These are phyloP conservation scores for Arbacia lixula DNA, from an alignment of 53 echinoderm and acorn worm genomes.

Conservation along the genomic window DNA sequence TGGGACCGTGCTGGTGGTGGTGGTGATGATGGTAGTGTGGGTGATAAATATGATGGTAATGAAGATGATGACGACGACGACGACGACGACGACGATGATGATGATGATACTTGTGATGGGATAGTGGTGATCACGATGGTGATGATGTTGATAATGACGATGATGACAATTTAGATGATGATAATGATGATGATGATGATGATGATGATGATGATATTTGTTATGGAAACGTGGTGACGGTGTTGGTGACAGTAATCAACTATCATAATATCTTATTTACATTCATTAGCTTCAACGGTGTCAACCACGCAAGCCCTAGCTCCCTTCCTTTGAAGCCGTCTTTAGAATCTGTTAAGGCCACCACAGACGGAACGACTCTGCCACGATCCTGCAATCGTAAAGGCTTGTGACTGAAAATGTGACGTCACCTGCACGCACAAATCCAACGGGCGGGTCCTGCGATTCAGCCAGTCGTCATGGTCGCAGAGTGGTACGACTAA, in stretches of 20 bases:
- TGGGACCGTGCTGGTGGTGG: neutral
- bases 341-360: no score
- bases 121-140: neutral
- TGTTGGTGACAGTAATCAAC: neutral
- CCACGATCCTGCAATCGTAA: no score
- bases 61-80: slow-evolving; percentile 1
- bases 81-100: slow-evolving; percentile 6
- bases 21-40: neutral
- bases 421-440: no score
- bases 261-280: no score
- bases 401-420: no score
- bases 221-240: neutral
- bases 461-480: no score
- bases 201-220: slow-evolving; percentile 2
- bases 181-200: slow-evolving; percentile 5
- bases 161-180: slow-evolving; percentile 12
- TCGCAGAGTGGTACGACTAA: no score
- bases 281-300: no score
- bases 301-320: no score
- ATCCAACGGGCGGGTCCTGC: no score
- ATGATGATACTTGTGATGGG: slow-evolving; percentile 7
- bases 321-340: no score
- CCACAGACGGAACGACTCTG: no score
- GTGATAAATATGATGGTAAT: neutral
- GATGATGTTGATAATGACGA: neutral